Evolutionary conservation across 2,888 invertebrate species (phyloP).

Genomic region (Cephus pygmeus): DNA sequence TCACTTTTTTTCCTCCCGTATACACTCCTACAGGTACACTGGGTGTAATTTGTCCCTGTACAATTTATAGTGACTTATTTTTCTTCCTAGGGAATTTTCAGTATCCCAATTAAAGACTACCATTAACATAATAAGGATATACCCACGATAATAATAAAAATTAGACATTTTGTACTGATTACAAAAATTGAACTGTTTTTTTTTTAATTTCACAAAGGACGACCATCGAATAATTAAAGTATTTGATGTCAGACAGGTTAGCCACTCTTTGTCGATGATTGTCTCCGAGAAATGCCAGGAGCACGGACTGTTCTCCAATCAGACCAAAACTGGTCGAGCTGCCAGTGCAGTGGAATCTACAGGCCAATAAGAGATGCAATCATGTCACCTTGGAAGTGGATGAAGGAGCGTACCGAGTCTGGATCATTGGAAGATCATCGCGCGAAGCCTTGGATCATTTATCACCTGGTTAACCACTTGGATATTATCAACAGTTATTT

Average conservation of each 20-base stretch:
- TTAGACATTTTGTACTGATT: background rate
- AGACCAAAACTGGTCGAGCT: slow-evolving; percentile 23
- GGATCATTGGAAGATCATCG: background rate
- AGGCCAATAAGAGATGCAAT: slow-evolving; percentile 46
- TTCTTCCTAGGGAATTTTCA: background rate
- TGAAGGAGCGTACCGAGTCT: background rate
- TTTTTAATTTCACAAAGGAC: background rate
- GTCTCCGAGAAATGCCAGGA: background rate
- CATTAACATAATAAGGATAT: background rate
- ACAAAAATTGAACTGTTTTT: background rate
- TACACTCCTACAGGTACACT: background rate
- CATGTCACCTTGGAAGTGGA: slow-evolving; percentile 34
- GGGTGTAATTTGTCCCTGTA: background rate
- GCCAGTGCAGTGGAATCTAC: slow-evolving; percentile 32
- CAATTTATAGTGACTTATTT: background rate
- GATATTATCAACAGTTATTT: background rate
- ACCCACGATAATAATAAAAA: background rate
- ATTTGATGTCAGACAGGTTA: background rate
- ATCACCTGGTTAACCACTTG: background rate
- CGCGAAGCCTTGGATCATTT: background rate
- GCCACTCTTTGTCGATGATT: background rate
- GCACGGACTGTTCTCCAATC: slow-evolving; percentile 26
- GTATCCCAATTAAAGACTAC: background rate
- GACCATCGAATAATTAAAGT: background rate
- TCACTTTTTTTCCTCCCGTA: background rate